Base-by-base conservation (phyloP, 64 coral and sea anemone species). In the Stylophora pistillata region DNA sequence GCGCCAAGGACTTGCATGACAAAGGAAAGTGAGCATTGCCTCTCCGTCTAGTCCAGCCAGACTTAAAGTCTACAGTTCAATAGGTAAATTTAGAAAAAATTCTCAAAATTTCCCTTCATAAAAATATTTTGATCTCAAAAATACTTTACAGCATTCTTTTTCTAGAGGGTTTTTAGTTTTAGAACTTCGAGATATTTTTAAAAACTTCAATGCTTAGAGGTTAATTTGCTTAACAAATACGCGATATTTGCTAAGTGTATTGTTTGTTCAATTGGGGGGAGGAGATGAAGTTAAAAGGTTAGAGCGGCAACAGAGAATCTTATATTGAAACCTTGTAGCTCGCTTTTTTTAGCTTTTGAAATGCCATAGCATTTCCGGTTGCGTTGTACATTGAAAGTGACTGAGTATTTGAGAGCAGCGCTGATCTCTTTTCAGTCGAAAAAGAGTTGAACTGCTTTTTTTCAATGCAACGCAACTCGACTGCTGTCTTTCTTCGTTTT, bases 221-320 rank as follows among this genome's bases (percentile, higher is more conserved):
- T 84, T 78, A 86, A 91, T 91, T 86, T 84, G 80, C 58, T 79
- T 86, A 86, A 86, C 74, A 86, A 86, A 91, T 86, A 86, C 57
- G 72, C 70, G 74, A 91, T 91, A 91, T 91, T 91, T 91, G 90
- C 60, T 32, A 62, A 86, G 82, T 74, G 77, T 86, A 91, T 91
- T 91, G 90, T 91, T 91, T 31, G 58, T 32, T 85, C 74, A 85
- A 78, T 91, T 86, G 78, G 90, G 74, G 82, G 90, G 90, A 86
- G 90, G 90, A 86, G 90, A 78, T 78, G 90, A 78, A 69, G 82
- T 47, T 47, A 86, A 84, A 69, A 74, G 59, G 18, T 25, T 68
- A 68, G 20, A 78, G 74, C 90, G 62, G 90, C 74, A 91, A 65
- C 63, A 84, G 80, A 84, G 53, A 30, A 26, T 20, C 62, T 84